Conservation (phyloP, 1,140 invertebrate species). For the Drosophila suzukii region DNA sequence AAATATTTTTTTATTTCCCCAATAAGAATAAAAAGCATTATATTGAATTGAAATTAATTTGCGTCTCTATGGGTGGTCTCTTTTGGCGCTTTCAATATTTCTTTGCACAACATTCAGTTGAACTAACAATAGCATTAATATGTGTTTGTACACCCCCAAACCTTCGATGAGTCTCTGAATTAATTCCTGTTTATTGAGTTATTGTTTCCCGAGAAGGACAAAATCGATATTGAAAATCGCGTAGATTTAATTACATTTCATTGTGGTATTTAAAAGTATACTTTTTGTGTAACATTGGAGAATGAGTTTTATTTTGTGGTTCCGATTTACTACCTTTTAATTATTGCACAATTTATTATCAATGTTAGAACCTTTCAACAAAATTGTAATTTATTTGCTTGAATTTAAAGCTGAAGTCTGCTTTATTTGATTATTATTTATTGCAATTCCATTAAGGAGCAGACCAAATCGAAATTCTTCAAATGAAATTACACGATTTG, state of each 20-base stretch:
- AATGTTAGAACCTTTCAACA: not conserved
- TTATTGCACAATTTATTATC: not conserved
- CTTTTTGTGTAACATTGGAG: not conserved
- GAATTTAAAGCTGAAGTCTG: not conserved
- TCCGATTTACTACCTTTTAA: not conserved
- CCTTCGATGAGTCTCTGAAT: not conserved
- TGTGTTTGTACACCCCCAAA: not conserved
- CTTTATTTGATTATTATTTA: conserved; percentile 5
- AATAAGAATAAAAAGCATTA: too few species aligned
- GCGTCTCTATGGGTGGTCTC: not conserved
- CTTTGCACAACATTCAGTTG: not conserved
- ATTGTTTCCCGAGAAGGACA: not conserved
- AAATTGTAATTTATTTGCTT: not conserved
- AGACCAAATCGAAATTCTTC: not conserved
- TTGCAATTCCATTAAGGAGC: not conserved
- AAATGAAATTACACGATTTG: conserved; percentile 19
- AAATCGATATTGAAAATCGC: conserved; percentile 3
- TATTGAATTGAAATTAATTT: conserved; percentile 18
- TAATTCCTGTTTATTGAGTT: conserved; percentile 7
- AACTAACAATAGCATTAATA: not conserved
- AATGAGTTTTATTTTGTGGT: not conserved
- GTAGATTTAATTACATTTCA: conserved; percentile 7
- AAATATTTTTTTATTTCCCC: not conserved
- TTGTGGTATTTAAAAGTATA: not conserved
- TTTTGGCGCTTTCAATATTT: not conserved